phyloP scores from a whole-genome alignment of 2,888 invertebrate species.

The Cheilosia scutellata region DNA sequence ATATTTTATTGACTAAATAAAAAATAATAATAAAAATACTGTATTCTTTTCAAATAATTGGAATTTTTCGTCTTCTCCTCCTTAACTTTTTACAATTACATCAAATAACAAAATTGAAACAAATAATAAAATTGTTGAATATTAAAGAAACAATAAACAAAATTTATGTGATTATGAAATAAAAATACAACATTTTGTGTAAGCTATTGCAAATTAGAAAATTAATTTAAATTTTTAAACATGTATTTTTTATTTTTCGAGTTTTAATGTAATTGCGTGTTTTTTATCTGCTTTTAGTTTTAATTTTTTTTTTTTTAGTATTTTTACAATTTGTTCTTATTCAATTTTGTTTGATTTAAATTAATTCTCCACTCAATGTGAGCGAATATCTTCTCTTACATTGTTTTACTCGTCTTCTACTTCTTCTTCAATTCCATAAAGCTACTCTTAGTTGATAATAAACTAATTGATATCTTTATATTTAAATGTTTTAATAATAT shows the following conservation, averaged over 20 bases:
- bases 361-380: constrained; percentile 79
- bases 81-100: constrained; percentile 65
- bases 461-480: constrained; percentile 72
- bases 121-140: constrained; percentile 30
- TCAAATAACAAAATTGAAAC: constrained; percentile 44
- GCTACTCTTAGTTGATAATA: constrained; percentile 70
- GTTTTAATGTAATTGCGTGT: constrained; percentile 49
- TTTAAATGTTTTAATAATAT: constrained; percentile 67
- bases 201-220: constrained; percentile 28
- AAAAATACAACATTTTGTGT: constrained; percentile 13
- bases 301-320: constrained; percentile 39
- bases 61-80: constrained; percentile 64
- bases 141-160: constrained; percentile 30
- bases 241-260: constrained; percentile 13
- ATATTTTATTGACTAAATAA: constrained; percentile 75
- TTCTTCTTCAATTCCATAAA: constrained; percentile 63
- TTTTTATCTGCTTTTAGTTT: constrained; percentile 58
- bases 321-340: constrained; percentile 46
- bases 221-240: neutral
- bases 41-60: constrained; percentile 73
- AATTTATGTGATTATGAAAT: constrained; percentile 11
- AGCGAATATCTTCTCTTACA: constrained; percentile 76
- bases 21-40: constrained; percentile 76
- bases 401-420: constrained; percentile 19
- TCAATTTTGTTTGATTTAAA: constrained; percentile 56